Evolutionary conservation across 2,797 vertebrate genomes (phyloP).

Genomic region (Crypturellus tataupa): DNA sequence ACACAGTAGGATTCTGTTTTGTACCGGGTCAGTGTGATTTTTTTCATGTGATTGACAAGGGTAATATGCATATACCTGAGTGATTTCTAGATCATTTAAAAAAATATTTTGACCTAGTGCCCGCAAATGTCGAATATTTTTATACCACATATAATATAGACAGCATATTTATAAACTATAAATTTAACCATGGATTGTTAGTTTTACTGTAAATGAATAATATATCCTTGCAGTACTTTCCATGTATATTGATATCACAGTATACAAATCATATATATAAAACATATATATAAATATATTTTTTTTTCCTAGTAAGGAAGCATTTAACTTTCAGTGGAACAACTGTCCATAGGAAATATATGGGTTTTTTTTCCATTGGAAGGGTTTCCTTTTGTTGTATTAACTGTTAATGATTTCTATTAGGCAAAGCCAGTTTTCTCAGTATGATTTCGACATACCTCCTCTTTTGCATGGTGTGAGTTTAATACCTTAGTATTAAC

Average conservation of each 20-base stretch:
- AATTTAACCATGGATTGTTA: slow-evolving; percentile 83
- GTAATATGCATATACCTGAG: slow-evolving; percentile 86
- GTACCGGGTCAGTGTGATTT: slow-evolving; percentile 48
- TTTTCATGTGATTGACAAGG: slow-evolving; percentile 59
- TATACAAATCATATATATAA: slow-evolving; percentile 87
- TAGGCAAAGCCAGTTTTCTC: slow-evolving; percentile 71
- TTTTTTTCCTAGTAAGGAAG: slow-evolving; percentile 72
- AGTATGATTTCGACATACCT: slow-evolving; percentile 71
- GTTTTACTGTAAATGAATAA: slow-evolving; percentile 88
- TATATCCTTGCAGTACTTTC: slow-evolving; percentile 91
- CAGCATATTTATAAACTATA: slow-evolving; percentile 93
- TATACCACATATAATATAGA: slow-evolving; percentile 91
- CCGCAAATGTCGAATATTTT: slow-evolving; percentile 89
- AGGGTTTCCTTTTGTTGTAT: slow-evolving; percentile 42
- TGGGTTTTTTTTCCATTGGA: slow-evolving; percentile 48
- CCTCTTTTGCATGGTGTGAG: slow-evolving; percentile 65
- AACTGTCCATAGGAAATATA: slow-evolving; percentile 80
- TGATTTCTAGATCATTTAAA: slow-evolving; percentile 69
- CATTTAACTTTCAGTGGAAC: slow-evolving; percentile 79
- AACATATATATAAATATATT: slow-evolving; percentile 74
- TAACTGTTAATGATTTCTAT: slow-evolving; percentile 60
- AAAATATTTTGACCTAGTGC: slow-evolving; percentile 81
- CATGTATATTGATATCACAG: slow-evolving; percentile 85
- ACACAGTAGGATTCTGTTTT: slow-evolving; percentile 13
- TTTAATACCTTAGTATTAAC: slow-evolving; percentile 72